Evolutionary conservation across 1,140 invertebrate genomes (phyloP), one percentile per base, ranked within the genome.

Genomic region (Lucilia sericata): DNA sequence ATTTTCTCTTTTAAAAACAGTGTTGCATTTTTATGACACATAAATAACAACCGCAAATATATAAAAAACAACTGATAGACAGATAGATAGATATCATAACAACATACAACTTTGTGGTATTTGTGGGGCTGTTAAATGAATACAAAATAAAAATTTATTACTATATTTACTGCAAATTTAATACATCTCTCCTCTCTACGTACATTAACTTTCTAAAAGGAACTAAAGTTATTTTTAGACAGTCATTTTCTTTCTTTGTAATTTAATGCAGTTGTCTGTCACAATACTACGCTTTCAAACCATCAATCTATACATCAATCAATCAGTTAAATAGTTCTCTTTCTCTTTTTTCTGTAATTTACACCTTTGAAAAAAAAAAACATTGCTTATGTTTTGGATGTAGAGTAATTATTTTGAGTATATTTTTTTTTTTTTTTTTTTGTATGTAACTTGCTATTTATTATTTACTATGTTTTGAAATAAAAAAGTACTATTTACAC

Each of bases 131-230:
- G 21, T 70, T 30, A 30, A 30, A 30, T 70, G 21, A 70, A 60
- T 60, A 60, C 51, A 60, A 21, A 70, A 10, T 70, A 25, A 25
- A 14, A 55, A 55, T 12, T 55, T 55, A 55, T 55, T 55, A 55
- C 7, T 55, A 55, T 70, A n/a, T 70, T 10, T 70, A n/a, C 10
- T 70, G 19, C n/a, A 70, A 70, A 70, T 30, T 1, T 30, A 30
- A 1, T 30, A 30, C 25, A 30, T 30, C 25, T 30, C 25, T 30
- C 3, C 25, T 30, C 25, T 30, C 25, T 30, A 30, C 3, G 25
- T 7, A 25, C 17, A 70, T 21, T 19, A 70, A 70, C 65, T 70
- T 70, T 70, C 65, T 70, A 70, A 70, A 70, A 70, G n/a, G 65
- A 21, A 70, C 65, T 70, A 25, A 19, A 70, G 51, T 55, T 55